Conservation (phyloP, 92 coral and sea anemone species). For the Nematostella vectensis region DNA sequence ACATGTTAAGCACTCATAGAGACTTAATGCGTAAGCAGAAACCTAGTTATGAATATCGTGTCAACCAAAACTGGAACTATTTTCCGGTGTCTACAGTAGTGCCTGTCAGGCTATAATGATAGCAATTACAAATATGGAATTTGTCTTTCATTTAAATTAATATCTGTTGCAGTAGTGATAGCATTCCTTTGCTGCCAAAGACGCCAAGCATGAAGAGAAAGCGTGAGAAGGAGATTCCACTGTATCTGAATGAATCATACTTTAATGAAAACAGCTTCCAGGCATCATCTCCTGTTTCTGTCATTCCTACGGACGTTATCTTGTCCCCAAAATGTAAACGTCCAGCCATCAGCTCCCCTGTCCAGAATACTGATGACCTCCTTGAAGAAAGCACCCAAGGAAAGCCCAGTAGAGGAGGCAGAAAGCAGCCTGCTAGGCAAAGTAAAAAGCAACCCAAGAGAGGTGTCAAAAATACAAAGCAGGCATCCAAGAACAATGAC, state of each 20-base stretch:
- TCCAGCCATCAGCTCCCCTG: slow-evolving; percentile 2
- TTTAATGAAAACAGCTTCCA: neutral
- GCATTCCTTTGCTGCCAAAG: slow-evolving; percentile 65
- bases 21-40: no score
- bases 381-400: neutral
- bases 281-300: slow-evolving; percentile 6
- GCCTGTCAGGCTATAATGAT: no score
- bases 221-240: slow-evolving; percentile 11
- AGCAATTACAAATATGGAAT: no score
- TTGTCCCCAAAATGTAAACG: slow-evolving; percentile 8
- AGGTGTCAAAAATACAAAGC: slow-evolving; percentile 11
- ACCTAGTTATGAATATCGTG: no score
- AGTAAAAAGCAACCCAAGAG: slow-evolving; percentile 34
- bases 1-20: no score
- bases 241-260: neutral
- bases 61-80: no score
- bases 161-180: slow-evolving; percentile 34
- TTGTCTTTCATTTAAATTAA: no score
- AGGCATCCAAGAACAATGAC: neutral
- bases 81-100: no score
- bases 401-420: neutral
- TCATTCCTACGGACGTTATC: neutral
- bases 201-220: slow-evolving; percentile 76
- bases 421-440: neutral
- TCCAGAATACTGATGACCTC: neutral